Base-by-base conservation (phyloP, 2,113 vertebrate genomes). In the Hystrix cristata region DNA sequence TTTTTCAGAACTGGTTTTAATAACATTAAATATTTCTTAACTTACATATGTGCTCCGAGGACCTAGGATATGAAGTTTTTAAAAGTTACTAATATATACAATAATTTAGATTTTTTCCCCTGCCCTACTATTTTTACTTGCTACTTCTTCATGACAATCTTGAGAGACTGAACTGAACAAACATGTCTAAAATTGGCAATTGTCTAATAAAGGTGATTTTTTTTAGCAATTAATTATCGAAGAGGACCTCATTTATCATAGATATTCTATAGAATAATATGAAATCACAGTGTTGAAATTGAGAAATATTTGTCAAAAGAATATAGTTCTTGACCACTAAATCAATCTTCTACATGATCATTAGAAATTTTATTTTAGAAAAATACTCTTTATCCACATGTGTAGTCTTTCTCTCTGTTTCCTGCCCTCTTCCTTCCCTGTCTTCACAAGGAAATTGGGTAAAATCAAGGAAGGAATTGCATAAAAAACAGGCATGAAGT, bases 1-100 rank as follows among this genome's bases (percentile, higher is more conserved):
- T 65, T 87, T 94, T 87, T 72, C 59, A 87, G 21, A 90, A 80
- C 7, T 90, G 19, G 3, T 87, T 94, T 81, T 84, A 84, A 43
- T 89, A 91, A 3, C 89, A 1, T 59, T 71, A 69, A 78, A 72
- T 43, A 64, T 48, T 74, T 89, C 60, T 57, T 9, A 67, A 57
- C 69, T 74, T 90, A 38, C 0, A n/a, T 9, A 0, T 62, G 1
- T 87, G 84, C 69, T 31, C 57, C 43, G 1, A 74, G 53, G 27
- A 51, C 34, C 5, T 91, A 72, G 18, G 51, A 64, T 72, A 59
- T 64, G n/a, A 87, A 34, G 0, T 3, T 18, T 27, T 62, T 23
- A 84, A 83, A 96, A 88, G 62, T 78, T 81, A 29, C 27, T 69
- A 76, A 76, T 80, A 87, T 87, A 59, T 72, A 31, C 34, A 74